Percentiles rank a stretch among this genome's conserved stretches.
These are phyloP conservation scores for Xenopus borealis DNA, from an alignment of 2,113 vertebrate genomes.

Conservation along the genomic window DNA sequence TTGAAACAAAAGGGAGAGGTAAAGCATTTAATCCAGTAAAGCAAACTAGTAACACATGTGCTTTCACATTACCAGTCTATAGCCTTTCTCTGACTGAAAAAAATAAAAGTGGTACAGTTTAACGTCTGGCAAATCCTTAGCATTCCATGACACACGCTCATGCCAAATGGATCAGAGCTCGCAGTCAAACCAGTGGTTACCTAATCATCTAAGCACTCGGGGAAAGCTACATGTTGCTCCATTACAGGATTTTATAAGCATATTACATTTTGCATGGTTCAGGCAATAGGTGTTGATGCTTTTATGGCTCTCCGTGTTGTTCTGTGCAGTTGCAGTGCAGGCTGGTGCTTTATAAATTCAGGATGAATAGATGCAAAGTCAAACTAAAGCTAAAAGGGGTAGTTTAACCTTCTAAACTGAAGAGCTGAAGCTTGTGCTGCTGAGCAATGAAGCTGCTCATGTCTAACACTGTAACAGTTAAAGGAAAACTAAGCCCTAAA, in stretches of 20 bases:
- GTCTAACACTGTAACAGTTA: too few relatives aligned
- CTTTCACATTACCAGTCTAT: conserved; percentile 17
- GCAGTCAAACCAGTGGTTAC: conserved; percentile 35
- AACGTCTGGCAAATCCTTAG: conserved; percentile 31
- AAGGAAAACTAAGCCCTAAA: too few relatives aligned
- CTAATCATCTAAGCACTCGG: conserved; percentile 36
- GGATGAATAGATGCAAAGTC: too few relatives aligned
- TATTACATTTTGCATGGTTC: conserved; percentile 10
- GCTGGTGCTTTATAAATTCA: background rate
- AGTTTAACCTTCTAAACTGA: too few relatives aligned
- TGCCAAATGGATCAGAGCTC: conserved; percentile 41
- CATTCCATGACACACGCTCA: conserved; percentile 30
- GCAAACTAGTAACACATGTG: conserved; percentile 30
- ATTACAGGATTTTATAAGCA: conserved; percentile 22
- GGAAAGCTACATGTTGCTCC: conserved; percentile 13
- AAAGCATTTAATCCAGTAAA: conserved; percentile 24
- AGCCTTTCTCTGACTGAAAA: background rate
- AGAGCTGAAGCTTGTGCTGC: too few relatives aligned
- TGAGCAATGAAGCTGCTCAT: too few relatives aligned
- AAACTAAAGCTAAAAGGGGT: too few relatives aligned
- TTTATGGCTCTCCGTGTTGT: background rate
- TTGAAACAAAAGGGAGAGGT: conserved; percentile 16
- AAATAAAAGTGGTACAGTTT: conserved; percentile 7
- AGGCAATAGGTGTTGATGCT: conserved; percentile 13
- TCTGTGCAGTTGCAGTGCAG: background rate